Evolutionary conservation across 37 sponge, comb jelly and placozoan species (phyloP), one percentile per base, ranked within the genome.

Genomic region (Aphrocallistes beatrix): DNA sequence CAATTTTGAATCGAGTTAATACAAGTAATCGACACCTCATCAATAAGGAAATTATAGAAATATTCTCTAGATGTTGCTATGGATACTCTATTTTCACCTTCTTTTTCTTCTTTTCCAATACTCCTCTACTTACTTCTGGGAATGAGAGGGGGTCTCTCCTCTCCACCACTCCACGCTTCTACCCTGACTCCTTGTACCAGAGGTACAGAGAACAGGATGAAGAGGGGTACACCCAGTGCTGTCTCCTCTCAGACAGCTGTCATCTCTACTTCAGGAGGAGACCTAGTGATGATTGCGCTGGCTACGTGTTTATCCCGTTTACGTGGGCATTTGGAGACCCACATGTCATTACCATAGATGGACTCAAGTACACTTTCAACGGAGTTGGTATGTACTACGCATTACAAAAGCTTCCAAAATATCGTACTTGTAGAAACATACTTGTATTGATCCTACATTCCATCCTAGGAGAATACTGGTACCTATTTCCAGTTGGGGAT

Each of bases 281-380:
- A 83, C 89, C 89, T 36, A 23, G 84, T 13, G 38, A 88, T 23
- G 36, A 85, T 83, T 88, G 89, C 37, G 37, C 1, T 0, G 38
- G 45, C 0, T 90, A 92, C 39, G 36, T 36, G 34, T 60, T 60
- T 30, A 60, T 19, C 10, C 75, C 75, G 23, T 1, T 40, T 89
- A 91, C 82, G 3, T 93, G 89, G 89, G 82, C 39, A 1, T 91
- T 50, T 51, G 93, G 93, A 0, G 93, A 93, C 40, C 93, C 93
- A 36, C 93, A 93, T 82, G 37, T 93, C 13, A 89, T 51, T 8
- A 90, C 93, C 13, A 50, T 91, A 40, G 93, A 93, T 82, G 87
- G 84, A 23, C 1, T 38, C 0, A 34, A 0, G 39, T 93, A 93
- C 38, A 93, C 93, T 10, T 93, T 93, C 86, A 93, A 93, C 87